Conservation (phyloP, 2,113 vertebrate species). For the Malurus alboscapulatus region DNA sequence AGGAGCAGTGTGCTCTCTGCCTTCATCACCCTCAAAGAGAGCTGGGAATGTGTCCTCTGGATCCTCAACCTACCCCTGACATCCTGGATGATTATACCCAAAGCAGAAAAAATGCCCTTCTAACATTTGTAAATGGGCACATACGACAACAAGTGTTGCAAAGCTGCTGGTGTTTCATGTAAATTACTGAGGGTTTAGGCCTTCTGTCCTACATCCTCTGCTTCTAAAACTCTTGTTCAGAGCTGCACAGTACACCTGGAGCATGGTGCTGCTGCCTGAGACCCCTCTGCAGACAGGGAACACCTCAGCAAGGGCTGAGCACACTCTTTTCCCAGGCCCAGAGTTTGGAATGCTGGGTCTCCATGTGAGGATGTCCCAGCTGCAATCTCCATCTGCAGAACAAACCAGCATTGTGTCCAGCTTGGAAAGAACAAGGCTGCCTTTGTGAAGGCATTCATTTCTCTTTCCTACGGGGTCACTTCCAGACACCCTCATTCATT, state of each 20-base stretch:
- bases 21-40: background rate
- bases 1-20: background rate
- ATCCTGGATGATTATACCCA: constrained; percentile 7
- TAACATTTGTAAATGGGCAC: background rate
- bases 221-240: background rate
- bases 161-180: background rate
- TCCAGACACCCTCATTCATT: background rate
- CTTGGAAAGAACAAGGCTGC: background rate
- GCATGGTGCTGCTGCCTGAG: rapidly evolving
- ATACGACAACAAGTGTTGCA: background rate
- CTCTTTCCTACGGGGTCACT: background rate
- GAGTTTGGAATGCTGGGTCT: background rate
- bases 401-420: background rate
- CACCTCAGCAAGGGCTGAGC: background rate
- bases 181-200: background rate
- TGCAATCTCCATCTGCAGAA: background rate
- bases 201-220: background rate
- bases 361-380: background rate
- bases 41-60: background rate
- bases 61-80: background rate
- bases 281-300: background rate
- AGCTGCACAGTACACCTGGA: background rate
- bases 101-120: background rate
- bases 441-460: background rate
- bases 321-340: background rate